Evolutionary conservation across 2,888 invertebrate species (phyloP), one percentile per base, ranked within the genome.

Genomic region (Operophtera brumata): DNA sequence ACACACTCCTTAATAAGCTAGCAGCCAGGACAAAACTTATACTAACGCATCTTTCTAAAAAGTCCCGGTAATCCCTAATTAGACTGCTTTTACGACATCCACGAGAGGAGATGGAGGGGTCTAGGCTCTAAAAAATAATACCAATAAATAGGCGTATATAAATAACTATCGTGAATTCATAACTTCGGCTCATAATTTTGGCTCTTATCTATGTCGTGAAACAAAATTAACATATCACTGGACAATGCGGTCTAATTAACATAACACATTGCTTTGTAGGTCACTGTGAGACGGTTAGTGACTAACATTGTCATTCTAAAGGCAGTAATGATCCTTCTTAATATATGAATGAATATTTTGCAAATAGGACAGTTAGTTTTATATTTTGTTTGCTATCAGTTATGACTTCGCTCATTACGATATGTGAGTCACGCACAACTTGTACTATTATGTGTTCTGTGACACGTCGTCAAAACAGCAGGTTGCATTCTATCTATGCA

Each of bases 221-320:
- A 64, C 58, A 61, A 42, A 64, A 84, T 86, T 85, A 78, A 70
- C 85, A 86, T 84, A 71, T 86, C 84, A 86, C 84, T 82, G 58
- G 35, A 42, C 45, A 66, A 74, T 79, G 77, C 75, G 75, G 70
- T 59, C 70, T 50, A 74, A 80, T 84, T 82, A 78, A 80, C 84
- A 84, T 83, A 82, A 81, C 73, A 79, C 77, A 78, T 80, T 73
- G 72, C 66, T 70, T 80, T 78, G 71, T 84, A 78, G 82, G 84
- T 78, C 80, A 78, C 65, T 61, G 67, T 65, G 68, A 61, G 60
- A 66, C 64, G 54, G 62, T 51, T 57, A 57, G 54, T 61, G 26
- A 44, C 26, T 43, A 37, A 44, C 34, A 36, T 30, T 30, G 8
- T 30, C 46, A 48, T 50, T 39, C 8, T 39, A 54, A 59, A 54